Conservation (phyloP, 1,140 invertebrate genomes). For the Condylostylus longicornis region DNA sequence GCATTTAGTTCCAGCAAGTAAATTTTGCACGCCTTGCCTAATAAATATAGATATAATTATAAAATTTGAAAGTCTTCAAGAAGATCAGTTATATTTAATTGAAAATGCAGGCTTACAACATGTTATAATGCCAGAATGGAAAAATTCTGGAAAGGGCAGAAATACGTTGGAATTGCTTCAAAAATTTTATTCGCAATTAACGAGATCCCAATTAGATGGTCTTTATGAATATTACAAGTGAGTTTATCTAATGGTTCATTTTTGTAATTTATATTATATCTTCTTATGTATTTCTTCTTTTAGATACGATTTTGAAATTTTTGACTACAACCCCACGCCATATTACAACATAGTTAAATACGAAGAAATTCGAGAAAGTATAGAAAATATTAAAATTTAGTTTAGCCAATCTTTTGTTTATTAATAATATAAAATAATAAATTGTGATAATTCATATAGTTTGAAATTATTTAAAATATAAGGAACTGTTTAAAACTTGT, state of each 20-base stretch:
- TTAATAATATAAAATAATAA: too few species aligned
- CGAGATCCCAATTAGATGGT: slow-evolving; percentile 53
- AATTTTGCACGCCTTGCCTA: slow-evolving; percentile 80
- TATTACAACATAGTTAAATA: slow-evolving; percentile 50
- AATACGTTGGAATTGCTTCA: slow-evolving; percentile 52
- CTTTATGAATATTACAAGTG: slow-evolving; percentile 68
- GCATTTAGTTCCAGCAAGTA: slow-evolving; percentile 76
- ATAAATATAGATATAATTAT: slow-evolving; percentile 75
- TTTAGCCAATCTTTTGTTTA: too few species aligned
- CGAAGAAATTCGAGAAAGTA: too few species aligned
- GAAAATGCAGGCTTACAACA: slow-evolving; percentile 56
- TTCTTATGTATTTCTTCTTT: slow-evolving; percentile 19
- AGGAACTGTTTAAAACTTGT: too few species aligned
- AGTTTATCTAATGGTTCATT: too few species aligned
- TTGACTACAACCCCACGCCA: slow-evolving; percentile 60
- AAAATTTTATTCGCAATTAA: slow-evolving; percentile 60
- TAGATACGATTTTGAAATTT: slow-evolving; percentile 72
- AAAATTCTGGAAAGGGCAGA: slow-evolving; percentile 58
- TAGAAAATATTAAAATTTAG: too few species aligned
- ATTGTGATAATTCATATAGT: too few species aligned
- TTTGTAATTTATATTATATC: slow-evolving; percentile 3
- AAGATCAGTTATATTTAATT: slow-evolving; percentile 72
- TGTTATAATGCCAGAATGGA: slow-evolving; percentile 64
- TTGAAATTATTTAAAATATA: too few species aligned
- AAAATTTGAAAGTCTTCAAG: slow-evolving; percentile 76